Conservation (phyloP, 2,797 vertebrate species). For the Phaenicophaeus curvirostris region DNA sequence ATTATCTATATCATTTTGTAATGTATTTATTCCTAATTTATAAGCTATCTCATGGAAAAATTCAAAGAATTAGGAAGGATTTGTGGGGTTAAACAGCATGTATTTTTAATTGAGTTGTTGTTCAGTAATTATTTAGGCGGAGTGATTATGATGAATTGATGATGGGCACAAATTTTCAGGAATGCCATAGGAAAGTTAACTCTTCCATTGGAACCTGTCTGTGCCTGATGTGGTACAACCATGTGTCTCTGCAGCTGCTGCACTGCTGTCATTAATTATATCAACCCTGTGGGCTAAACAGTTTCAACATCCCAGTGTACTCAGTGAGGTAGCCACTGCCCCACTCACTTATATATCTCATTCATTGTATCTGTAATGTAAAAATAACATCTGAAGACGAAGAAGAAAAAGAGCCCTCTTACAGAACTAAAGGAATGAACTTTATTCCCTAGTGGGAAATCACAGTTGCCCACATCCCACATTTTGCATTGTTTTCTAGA, state of each 20-base stretch:
- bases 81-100: neutral
- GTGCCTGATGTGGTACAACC: neutral
- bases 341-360: neutral
- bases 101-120: neutral
- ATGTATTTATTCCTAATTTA: neutral
- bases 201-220: neutral
- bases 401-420: neutral
- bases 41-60: neutral
- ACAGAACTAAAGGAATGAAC: neutral
- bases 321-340: neutral
- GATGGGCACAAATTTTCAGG: neutral
- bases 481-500: neutral
- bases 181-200: neutral
- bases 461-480: neutral
- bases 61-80: neutral
- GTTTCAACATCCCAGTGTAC: neutral
- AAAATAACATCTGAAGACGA: neutral
- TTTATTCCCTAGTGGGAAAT: neutral
- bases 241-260: neutral
- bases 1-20: neutral
- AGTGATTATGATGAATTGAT: neutral
- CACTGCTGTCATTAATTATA: neutral
- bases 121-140: neutral
- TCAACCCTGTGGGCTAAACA: neutral
- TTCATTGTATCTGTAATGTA: neutral